phyloP scores from a whole-genome alignment of 2,113 vertebrate genomes.

The Nannospalax galili region DNA sequence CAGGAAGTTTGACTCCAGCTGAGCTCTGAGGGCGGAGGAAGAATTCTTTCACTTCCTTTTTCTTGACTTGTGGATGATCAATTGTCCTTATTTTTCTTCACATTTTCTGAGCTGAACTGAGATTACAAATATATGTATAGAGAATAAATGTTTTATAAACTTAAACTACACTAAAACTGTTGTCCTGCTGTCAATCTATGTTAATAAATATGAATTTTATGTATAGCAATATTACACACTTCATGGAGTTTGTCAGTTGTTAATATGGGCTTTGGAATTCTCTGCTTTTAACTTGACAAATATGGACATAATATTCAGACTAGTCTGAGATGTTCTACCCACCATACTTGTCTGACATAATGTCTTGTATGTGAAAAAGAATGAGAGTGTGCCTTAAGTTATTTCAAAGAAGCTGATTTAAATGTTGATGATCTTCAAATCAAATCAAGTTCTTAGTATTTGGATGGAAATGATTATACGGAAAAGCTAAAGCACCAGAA shows the following conservation, averaged over 20 bases:
- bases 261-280: conserved; percentile 39
- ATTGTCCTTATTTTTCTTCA: neutral
- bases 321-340: conserved; percentile 18
- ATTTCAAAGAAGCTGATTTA: neutral
- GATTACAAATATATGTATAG: neutral
- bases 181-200: neutral
- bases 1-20: neutral
- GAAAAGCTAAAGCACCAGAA: neutral
- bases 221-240: neutral
- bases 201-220: conserved; percentile 57
- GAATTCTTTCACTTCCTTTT: neutral
- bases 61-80: neutral
- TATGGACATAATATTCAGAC: conserved; percentile 50
- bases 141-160: neutral
- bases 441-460: neutral
- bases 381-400: accelerated
- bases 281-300: conserved; percentile 58
- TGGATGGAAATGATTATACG: neutral
- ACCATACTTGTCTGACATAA: conserved; percentile 16
- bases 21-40: accelerated
- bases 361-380: neutral
- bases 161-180: neutral
- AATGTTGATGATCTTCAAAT: neutral
- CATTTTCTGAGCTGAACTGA: neutral
- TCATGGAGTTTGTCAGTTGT: conserved; percentile 21